phyloP scores from a whole-genome alignment of 2,888 invertebrate species.

The Sipha maydis region DNA sequence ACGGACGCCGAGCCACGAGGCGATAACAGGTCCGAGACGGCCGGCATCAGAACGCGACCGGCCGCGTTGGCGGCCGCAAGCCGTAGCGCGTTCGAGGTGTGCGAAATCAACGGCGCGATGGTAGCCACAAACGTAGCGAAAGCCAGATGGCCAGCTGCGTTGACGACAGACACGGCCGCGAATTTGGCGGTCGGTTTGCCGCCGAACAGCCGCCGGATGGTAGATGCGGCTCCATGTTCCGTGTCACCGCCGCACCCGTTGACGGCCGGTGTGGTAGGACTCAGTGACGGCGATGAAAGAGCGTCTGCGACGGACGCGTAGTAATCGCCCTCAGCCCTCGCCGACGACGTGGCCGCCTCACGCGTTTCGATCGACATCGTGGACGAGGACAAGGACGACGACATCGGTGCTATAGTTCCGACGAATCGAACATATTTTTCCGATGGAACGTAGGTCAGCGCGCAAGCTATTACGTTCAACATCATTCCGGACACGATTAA shows the following conservation, averaged over 20 bases:
- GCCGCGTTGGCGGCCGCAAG: conserved; percentile 10
- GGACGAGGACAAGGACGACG: too few relatives aligned
- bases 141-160: conserved; percentile 15
- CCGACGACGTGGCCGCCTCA: too few relatives aligned
- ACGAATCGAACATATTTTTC: too few relatives aligned
- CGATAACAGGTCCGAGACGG: neutral
- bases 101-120: too few relatives aligned
- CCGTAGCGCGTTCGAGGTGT: neutral
- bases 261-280: too few relatives aligned
- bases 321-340: too few relatives aligned
- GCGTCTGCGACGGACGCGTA: neutral
- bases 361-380: too few relatives aligned
- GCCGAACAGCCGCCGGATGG: neutral
- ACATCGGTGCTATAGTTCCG: too few relatives aligned
- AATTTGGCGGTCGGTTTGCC: neutral
- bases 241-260: neutral
- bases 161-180: neutral
- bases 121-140: neutral
- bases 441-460: conserved; percentile 13
- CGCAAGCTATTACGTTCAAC: conserved; percentile 31
- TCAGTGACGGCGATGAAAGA: neutral
- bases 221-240: neutral
- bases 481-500: conserved; percentile 45
- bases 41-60: conserved; percentile 16
- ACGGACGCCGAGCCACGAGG: conserved; percentile 21